These are phyloP conservation scores for Sprattus sprattus DNA, from an alignment of 2,113 vertebrate genomes.

Conservation along the genomic window DNA sequence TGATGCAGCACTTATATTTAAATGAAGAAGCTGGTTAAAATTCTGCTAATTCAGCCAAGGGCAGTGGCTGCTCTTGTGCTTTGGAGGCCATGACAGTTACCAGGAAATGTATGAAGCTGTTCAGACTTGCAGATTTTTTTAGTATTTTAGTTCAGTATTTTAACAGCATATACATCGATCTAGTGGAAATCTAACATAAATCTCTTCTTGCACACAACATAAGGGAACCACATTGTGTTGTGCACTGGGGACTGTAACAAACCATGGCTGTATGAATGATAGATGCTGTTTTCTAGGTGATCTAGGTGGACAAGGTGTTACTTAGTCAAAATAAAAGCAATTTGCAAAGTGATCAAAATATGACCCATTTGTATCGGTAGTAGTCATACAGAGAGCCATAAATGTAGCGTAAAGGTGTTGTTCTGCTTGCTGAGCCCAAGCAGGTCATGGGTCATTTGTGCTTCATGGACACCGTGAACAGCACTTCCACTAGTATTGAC, in stretches of 20 bases:
- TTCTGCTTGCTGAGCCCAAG: slow-evolving; percentile 26
- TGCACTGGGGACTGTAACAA: not conserved
- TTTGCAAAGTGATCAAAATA: too few relatives aligned
- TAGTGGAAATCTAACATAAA: too few relatives aligned
- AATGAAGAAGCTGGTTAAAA: too few relatives aligned
- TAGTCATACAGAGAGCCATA: not conserved
- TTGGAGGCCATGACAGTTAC: too few relatives aligned
- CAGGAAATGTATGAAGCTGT: too few relatives aligned
- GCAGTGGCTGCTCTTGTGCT: not conserved
- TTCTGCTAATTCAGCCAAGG: not conserved
- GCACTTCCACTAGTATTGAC: slow-evolving; percentile 49
- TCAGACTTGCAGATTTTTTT: not conserved
- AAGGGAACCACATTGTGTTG: not conserved
- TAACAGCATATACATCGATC: not conserved
- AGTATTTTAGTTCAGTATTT: too few relatives aligned
- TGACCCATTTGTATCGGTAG: too few relatives aligned
- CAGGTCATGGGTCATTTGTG: slow-evolving; percentile 29
- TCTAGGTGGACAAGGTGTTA: not conserved
- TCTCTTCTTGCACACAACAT: too few relatives aligned
- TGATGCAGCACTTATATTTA: not conserved
- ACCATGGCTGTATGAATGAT: not conserved
- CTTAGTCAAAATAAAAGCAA: not conserved
- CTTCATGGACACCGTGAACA: slow-evolving; percentile 40
- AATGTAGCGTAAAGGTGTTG: slow-evolving; percentile 16
- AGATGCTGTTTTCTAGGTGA: not conserved